Conservation (phyloP, 1,140 invertebrate species). For the Aphelinus atriplicis region DNA sequence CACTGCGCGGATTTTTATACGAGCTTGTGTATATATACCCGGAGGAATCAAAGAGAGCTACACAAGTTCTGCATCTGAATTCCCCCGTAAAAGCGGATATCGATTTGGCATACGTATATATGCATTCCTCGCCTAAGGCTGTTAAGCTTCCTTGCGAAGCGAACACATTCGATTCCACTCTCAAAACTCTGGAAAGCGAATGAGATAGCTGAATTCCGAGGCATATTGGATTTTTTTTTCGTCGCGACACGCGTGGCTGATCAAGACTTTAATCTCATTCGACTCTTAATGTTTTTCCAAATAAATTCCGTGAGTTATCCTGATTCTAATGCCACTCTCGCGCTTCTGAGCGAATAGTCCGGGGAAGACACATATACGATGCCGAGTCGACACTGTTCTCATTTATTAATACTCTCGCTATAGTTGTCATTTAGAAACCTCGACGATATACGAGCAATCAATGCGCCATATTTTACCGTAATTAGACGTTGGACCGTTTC, state of each 20-base stretch:
- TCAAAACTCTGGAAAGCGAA: conserved; percentile 10
- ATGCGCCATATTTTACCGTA: conserved; percentile 15
- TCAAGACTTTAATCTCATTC: too few relatives aligned
- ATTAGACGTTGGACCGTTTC: conserved; percentile 11
- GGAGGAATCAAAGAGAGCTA: neutral
- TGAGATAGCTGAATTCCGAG: too few relatives aligned
- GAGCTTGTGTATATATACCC: neutral
- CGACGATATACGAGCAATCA: conserved; percentile 7
- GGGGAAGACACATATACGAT: neutral
- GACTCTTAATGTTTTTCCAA: conserved; percentile 14
- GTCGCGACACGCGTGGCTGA: too few relatives aligned
- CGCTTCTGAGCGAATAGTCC: neutral
- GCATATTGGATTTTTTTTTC: too few relatives aligned
- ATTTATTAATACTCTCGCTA: neutral
- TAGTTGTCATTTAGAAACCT: neutral
- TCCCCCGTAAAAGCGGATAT: too few relatives aligned
- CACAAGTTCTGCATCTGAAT: neutral
- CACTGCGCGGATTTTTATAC: neutral
- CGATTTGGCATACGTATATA: neutral
- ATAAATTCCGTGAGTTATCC: conserved; percentile 5
- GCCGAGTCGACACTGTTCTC: neutral
- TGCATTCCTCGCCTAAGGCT: neutral
- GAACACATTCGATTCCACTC: neutral
- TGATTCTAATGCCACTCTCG: neutral
- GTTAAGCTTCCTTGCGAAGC: conserved; percentile 5